Conservation (phyloP, 2,113 vertebrate genomes). For the Speoplatyrhinus poulsoni region DNA sequence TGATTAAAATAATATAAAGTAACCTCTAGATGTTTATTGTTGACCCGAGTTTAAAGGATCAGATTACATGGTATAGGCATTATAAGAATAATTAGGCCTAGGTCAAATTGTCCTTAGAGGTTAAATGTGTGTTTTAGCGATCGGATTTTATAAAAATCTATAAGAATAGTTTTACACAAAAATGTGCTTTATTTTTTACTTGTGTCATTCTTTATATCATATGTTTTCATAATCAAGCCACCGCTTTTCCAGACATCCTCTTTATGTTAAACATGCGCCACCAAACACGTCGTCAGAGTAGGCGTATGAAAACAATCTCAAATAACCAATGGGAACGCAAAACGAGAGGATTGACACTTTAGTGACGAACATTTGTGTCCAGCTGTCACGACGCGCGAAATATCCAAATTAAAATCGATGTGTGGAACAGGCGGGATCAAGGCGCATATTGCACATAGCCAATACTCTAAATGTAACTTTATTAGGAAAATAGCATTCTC, state of each 20-base stretch:
- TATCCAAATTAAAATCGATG: constrained; percentile 54
- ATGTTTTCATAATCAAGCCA: not conserved
- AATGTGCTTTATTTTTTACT: too few species aligned
- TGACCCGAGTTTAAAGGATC: too few species aligned
- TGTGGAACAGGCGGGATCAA: constrained; percentile 71
- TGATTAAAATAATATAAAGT: too few species aligned
- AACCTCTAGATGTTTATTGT: too few species aligned
- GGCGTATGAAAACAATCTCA: not conserved
- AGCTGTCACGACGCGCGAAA: constrained; percentile 76
- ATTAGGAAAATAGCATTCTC: constrained; percentile 4
- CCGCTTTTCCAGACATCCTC: not conserved
- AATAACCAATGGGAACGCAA: constrained; percentile 57
- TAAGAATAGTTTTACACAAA: too few species aligned
- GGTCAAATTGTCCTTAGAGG: too few species aligned
- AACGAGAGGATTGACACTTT: constrained; percentile 51
- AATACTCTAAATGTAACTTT: constrained; percentile 19
- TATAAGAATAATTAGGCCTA: too few species aligned
- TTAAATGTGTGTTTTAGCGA: not conserved
- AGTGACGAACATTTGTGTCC: constrained; percentile 24
- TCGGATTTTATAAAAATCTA: too few species aligned
- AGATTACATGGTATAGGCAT: too few species aligned
- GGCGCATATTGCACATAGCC: not conserved
- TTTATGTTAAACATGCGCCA: not conserved
- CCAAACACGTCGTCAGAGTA: not conserved
- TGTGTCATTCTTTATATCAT: not conserved